phyloP scores from a whole-genome alignment of 2,888 invertebrate genomes.

The Macrostomum cliftonense region DNA sequence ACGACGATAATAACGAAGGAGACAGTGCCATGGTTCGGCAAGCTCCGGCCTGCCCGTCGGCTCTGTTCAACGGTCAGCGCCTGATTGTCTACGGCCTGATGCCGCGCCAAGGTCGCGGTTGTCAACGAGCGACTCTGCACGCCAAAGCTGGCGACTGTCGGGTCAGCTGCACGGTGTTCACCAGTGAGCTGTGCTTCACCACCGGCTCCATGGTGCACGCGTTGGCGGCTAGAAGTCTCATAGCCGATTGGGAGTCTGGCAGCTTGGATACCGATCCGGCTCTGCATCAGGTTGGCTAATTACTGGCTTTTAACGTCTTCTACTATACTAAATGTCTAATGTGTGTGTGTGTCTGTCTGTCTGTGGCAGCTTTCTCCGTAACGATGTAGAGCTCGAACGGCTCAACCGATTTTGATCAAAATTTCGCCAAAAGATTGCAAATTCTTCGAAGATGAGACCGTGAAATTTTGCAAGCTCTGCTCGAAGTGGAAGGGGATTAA shows the following conservation, averaged over 20 bases:
- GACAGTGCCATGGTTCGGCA: constrained; percentile 14
- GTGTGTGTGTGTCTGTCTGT: neutral
- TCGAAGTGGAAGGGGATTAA: too few species aligned
- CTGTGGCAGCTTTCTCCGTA: too few species aligned
- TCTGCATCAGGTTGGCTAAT: constrained; percentile 25
- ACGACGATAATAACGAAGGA: constrained; percentile 9
- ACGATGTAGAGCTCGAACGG: too few species aligned
- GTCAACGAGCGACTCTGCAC: constrained; percentile 22
- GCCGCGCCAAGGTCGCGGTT: constrained; percentile 28
- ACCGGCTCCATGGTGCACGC: constrained; percentile 30
- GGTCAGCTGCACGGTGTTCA: constrained; percentile 30
- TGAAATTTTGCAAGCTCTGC: too few species aligned
- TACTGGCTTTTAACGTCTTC: neutral
- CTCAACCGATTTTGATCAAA: too few species aligned
- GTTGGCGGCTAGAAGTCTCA: constrained; percentile 31
- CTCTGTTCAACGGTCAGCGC: constrained; percentile 32
- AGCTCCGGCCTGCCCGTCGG: constrained; percentile 27
- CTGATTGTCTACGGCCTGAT: constrained; percentile 34
- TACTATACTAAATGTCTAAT: neutral
- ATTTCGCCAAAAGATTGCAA: too few species aligned
- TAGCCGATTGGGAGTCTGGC: constrained; percentile 35
- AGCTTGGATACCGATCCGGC: constrained; percentile 23
- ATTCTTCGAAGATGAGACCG: too few species aligned
- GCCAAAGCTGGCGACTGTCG: constrained; percentile 28
- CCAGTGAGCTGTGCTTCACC: constrained; percentile 29